Percentiles rank a stretch among this genome's conserved stretches.
Conservation (phyloP, 1,140 invertebrate genomes). For the Drosophila ogumai region DNA sequence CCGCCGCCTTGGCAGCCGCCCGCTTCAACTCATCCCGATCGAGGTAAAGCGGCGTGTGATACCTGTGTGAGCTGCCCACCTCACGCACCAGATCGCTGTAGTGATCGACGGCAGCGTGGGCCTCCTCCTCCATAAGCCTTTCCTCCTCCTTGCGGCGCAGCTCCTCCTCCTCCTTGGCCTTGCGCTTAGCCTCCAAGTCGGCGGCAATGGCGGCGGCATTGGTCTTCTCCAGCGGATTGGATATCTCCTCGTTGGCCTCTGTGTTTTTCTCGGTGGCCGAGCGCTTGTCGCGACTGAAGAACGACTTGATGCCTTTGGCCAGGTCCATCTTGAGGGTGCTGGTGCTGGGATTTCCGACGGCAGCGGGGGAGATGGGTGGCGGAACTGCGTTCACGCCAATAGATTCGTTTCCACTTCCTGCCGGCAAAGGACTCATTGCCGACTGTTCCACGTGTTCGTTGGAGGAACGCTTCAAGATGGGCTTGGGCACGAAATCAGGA, state of each 20-base stretch:
- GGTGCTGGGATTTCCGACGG: neutral
- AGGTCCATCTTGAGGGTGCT: constrained; percentile 63
- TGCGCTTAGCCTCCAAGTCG: constrained; percentile 68
- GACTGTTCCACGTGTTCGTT: constrained; percentile 78
- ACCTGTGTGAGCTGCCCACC: constrained; percentile 87
- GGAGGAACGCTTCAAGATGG: constrained; percentile 88
- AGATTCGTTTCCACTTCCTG: constrained; percentile 50
- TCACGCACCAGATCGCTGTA: constrained; percentile 92
- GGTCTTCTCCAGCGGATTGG: constrained; percentile 70
- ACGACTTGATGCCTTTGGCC: constrained; percentile 79
- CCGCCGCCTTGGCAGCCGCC: constrained; percentile 85
- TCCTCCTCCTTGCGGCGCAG: constrained; percentile 67
- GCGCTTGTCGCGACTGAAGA: constrained; percentile 78
- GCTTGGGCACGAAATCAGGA: constrained; percentile 89
- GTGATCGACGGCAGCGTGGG: constrained; percentile 90
- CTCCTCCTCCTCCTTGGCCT: constrained; percentile 75
- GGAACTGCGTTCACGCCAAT: constrained; percentile 40
- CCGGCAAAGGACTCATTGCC: constrained; percentile 13
- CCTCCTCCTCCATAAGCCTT: constrained; percentile 86
- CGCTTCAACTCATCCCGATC: constrained; percentile 88
- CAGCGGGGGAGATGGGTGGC: neutral
- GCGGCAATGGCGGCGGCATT: constrained; percentile 71
- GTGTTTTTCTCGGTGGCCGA: constrained; percentile 76
- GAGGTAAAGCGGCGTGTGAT: constrained; percentile 86
- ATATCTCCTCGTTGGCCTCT: constrained; percentile 70